phyloP scores from a whole-genome alignment of 2,797 vertebrate genomes.

The Microhierax caerulescens region DNA sequence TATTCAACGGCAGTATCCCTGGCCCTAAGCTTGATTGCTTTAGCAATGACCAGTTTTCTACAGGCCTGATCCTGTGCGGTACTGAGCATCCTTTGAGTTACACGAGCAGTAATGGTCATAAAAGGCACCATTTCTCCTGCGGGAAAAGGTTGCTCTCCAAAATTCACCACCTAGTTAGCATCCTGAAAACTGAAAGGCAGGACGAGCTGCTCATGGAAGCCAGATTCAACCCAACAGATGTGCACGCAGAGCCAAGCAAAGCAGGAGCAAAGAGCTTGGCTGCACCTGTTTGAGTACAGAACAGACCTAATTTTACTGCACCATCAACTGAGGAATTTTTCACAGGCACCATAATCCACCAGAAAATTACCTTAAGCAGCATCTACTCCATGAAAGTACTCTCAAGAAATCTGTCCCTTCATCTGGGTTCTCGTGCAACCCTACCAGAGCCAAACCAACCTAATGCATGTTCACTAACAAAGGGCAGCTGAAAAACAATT shows the following conservation, averaged over 20 bases:
- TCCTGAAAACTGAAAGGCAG: not conserved
- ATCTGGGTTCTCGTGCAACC: slow-evolving; percentile 5
- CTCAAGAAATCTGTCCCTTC: slow-evolving; percentile 39
- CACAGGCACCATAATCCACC: slow-evolving; percentile 52
- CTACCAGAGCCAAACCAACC: not conserved
- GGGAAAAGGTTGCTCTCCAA: not conserved
- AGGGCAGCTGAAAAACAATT: not conserved
- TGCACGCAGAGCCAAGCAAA: not conserved
- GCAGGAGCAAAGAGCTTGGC: slow-evolving; percentile 36
- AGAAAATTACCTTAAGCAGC: slow-evolving; percentile 55
- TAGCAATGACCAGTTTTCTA: not conserved
- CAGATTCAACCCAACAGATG: slow-evolving; percentile 23
- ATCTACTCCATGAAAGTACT: slow-evolving; percentile 32
- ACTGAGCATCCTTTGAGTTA: not conserved
- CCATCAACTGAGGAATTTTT: slow-evolving; percentile 46
- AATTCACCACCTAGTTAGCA: slow-evolving; percentile 44
- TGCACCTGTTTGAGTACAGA: slow-evolving; percentile 50
- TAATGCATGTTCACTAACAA: not conserved
- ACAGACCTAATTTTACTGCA: slow-evolving; percentile 1
- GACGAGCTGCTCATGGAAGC: not conserved
- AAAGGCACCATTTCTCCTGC: not conserved
- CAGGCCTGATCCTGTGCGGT: not conserved
- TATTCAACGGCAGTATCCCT: rapidly evolving
- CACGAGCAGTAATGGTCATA: rapidly evolving
- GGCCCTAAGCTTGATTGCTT: not conserved